These are phyloP conservation scores for Clusia tigrina DNA, from an alignment of 2,888 invertebrate species.

Conservation along the genomic window DNA sequence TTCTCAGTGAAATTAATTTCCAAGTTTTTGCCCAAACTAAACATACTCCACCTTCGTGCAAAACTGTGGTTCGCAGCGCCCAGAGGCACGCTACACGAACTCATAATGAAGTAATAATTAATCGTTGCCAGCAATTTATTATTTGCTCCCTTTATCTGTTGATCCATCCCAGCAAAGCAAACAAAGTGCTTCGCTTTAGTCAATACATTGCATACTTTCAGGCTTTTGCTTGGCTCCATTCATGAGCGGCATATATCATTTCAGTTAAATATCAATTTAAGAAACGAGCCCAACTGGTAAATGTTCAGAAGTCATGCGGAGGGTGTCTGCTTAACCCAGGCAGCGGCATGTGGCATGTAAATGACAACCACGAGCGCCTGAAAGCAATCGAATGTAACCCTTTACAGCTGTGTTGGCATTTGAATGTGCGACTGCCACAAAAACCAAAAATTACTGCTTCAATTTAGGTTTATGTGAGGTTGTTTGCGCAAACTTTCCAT, in stretches of 20 bases:
- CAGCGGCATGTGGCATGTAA: too few relatives aligned
- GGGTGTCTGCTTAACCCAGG: neutral
- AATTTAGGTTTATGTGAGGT: slow-evolving; percentile 54
- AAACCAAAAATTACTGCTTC: slow-evolving; percentile 50
- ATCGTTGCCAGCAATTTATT: neutral
- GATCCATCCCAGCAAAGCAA: neutral
- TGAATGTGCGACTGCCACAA: slow-evolving; percentile 37
- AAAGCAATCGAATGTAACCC: too few relatives aligned
- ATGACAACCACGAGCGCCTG: too few relatives aligned
- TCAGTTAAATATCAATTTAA: too few relatives aligned
- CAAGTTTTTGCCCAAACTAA: too few relatives aligned
- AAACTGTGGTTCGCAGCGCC: too few relatives aligned
- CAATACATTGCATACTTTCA: neutral
- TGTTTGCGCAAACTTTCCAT: slow-evolving; percentile 15
- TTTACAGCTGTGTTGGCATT: neutral
- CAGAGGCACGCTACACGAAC: too few relatives aligned
- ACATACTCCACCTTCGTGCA: too few relatives aligned
- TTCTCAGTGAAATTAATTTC: too few relatives aligned
- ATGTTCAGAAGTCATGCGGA: neutral
- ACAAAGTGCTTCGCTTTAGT: neutral
- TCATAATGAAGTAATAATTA: slow-evolving; percentile 12
- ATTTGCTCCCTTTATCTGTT: slow-evolving; percentile 11
- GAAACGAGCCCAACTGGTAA: neutral
- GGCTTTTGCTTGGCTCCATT: neutral
- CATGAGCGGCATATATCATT: neutral